These are phyloP conservation scores for Nebria salina DNA, from an alignment of 2,888 invertebrate genomes.

Conservation along the genomic window DNA sequence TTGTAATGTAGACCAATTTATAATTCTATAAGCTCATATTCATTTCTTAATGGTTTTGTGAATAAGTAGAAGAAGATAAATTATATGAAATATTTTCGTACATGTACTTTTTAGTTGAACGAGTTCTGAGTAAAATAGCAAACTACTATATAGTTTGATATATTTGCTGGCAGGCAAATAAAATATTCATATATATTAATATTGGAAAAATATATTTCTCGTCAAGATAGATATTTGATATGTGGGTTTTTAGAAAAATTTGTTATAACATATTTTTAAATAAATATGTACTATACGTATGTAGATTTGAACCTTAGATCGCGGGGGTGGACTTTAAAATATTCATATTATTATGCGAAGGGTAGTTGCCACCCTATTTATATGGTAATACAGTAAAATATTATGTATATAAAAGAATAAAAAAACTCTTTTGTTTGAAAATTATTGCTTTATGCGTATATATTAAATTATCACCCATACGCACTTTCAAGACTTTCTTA, in stretches of 20 bases:
- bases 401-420: not conserved
- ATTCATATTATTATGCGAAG: not conserved
- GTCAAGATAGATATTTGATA: not conserved
- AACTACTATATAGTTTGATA: not conserved
- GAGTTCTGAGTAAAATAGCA: not conserved
- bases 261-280: not conserved
- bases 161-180: not conserved
- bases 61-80: no score
- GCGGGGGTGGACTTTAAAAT: not conserved
- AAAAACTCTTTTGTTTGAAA: not conserved
- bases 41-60: no score
- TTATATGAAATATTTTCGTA: no score
- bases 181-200: not conserved
- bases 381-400: not conserved
- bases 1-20: no score
- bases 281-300: not conserved
- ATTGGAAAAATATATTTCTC: not conserved
- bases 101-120: no score
- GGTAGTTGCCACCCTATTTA: not conserved
- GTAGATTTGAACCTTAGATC: not conserved
- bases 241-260: not conserved
- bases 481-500: not conserved
- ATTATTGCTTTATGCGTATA: not conserved
- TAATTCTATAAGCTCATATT: no score
- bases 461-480: not conserved